Evolutionary conservation across 2,888 invertebrate species (phyloP).

Genomic region (Chironomus tentans): DNA sequence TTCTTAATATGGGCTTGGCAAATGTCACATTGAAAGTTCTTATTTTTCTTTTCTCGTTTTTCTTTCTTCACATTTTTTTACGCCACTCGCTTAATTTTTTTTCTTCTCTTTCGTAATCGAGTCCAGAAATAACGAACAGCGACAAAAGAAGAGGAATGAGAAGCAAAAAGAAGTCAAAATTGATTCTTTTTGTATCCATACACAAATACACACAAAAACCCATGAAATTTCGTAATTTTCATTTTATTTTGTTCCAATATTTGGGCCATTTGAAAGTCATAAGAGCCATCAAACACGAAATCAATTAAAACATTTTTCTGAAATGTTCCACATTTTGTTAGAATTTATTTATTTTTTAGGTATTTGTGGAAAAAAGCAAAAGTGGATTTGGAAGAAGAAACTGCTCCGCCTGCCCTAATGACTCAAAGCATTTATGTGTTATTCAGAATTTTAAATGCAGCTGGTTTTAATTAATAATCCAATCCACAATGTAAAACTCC

Average conservation of each 20-base stretch:
- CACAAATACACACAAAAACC: no score
- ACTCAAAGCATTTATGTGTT: neutral
- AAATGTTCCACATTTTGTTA: neutral
- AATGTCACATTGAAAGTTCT: conserved; percentile 27
- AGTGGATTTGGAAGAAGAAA: neutral
- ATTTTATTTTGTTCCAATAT: no score
- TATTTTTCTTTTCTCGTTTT: conserved; percentile 5
- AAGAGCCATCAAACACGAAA: neutral
- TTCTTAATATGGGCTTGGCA: conserved; percentile 24
- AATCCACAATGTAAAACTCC: neutral
- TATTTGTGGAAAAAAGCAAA: neutral
- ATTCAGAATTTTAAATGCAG: neutral
- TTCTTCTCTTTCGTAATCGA: conserved; percentile 8
- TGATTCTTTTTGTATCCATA: no score
- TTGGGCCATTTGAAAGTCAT: no score
- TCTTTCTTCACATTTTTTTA: neutral
- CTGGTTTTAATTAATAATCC: conserved; percentile 26
- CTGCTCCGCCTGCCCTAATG: neutral
- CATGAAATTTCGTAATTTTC: no score
- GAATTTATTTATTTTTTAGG: neutral
- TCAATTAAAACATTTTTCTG: neutral
- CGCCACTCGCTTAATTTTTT: neutral
- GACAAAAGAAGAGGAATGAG: neutral
- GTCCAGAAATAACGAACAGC: neutral
- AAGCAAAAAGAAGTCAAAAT: neutral